Base-by-base conservation (phyloP, 2,113 vertebrate species). In the Apteryx owenii region DNA sequence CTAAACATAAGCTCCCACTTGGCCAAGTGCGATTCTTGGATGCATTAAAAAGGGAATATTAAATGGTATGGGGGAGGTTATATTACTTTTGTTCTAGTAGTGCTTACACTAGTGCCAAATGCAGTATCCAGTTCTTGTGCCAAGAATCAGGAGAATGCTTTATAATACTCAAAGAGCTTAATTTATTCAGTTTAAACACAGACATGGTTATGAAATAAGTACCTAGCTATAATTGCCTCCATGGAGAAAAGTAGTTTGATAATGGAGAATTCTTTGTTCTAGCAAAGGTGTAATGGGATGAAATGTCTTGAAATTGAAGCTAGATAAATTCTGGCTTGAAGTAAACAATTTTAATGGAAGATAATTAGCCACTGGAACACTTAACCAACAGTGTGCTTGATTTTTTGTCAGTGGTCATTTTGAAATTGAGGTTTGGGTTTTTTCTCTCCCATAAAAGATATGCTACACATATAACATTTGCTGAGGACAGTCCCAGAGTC, bases 21-120 rank as follows among this genome's bases (percentile, higher is more conserved):
- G 88, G 95, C 94, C 75, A 95, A 96, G 95, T 96, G 94, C 84
- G 62, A 10, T 82, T 96, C 93, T 97, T 97, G 97, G 95, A 97
- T 89, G 89, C 79, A 21, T 94, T 96, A 95, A 26, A 97, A 97
- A 96, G 96, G 69, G 68, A 95, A 62, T 95, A 92, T 96, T 81
- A 66, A 82, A 91, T 93, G 79, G 50, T 73, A 71, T 31, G 93
- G 79, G 91, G 95, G 94, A 96, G 94, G 87, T 70, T 88, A n/a
- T 33, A 64, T 7, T 60, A 62, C 87, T 89, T 96, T 95, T 97
- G 94, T 95, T 97, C 91, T 85, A 94, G 94, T 95, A 95, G 91
- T 97, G 95, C 91, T 95, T 82, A 73, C 5, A 0, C 60, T 40
- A n/a, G 70, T 95, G 94, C 95, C 94, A 96, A 96, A 96, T 95